Evolutionary conservation across 2,113 vertebrate species (phyloP), one percentile per base, ranked within the genome.

Genomic region (Spea multiplicata): DNA sequence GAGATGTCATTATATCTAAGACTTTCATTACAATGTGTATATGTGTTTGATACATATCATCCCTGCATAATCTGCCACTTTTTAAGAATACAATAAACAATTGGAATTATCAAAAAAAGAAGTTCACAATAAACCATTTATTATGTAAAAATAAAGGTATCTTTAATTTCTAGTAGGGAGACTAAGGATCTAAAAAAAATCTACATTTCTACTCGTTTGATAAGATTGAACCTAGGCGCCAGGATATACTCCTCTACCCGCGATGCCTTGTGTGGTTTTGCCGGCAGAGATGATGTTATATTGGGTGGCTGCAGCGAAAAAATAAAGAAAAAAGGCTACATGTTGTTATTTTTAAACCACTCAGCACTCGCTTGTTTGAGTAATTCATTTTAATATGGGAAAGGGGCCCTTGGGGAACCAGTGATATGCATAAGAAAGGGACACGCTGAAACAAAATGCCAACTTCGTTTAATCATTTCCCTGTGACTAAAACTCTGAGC

Each of bases 281-380:
- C 57, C 30, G 61, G 44, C 69, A 13, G 61, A 47, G 30, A 13
- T 6, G 9, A 70, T 59, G 70, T 79, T 79, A 79, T 66, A 30
- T 66, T 73, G 30, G 61, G 70, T 79, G 62, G 62, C 62, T 73
- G 69, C 44, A 57, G 61, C 10, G 50, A 55, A 74, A 66, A 44
- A 8, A 30, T 1, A 30, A 0, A 9, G 9, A 17, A 72, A 55
- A 57, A 53, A 50, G 6, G 61, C 14, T 30, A 65, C 44, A 16
- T 67, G 74, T 76, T 76, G 66, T 79, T 79, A 79, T 79, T 79
- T 79, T 79, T 73, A 73, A 57, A 79, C 70, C 70, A 73, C 76
- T 78, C 76, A 65, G 69, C 57, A 52, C 65, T 66, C 62, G 14
- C 30, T 79, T 72, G 76, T 66, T 79, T 73, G 61, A 73, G 69